Conservation (phyloP, 2,113 vertebrate species). For the Coturnix japonica region DNA sequence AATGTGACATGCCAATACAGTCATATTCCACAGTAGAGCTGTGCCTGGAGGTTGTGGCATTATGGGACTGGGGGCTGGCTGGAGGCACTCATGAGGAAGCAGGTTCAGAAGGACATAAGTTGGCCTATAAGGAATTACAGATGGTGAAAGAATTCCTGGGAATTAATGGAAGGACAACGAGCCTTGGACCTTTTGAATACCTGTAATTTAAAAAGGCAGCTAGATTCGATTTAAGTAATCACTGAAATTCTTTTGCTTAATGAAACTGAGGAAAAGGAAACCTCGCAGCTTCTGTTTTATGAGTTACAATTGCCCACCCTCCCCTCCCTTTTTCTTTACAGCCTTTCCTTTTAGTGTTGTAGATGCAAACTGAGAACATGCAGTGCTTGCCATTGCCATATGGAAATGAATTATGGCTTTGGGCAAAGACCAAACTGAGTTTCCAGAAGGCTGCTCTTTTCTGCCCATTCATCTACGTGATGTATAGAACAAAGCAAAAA, state of each 20-base stretch:
- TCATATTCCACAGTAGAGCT: background rate
- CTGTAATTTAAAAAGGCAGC: background rate
- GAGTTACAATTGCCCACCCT: background rate
- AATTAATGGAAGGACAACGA: background rate
- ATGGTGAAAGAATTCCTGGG: accelerated
- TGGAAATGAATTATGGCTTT: conserved; percentile 36
- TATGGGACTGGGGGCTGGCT: background rate
- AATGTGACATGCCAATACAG: background rate
- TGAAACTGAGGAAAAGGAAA: background rate
- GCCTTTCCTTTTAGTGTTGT: background rate
- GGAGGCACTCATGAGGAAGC: accelerated
- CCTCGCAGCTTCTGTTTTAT: background rate
- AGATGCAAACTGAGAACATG: background rate
- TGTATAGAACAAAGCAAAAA: conserved; percentile 4
- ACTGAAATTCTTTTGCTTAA: background rate
- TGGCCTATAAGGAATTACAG: background rate
- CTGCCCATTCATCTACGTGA: conserved; percentile 11
- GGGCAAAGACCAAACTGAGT: conserved; percentile 35
- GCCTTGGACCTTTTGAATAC: background rate
- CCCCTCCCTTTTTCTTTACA: background rate
- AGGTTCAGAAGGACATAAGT: background rate
- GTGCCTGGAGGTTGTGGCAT: accelerated
- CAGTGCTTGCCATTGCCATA: background rate
- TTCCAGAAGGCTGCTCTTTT: conserved; percentile 42
- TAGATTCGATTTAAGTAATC: background rate